These are phyloP conservation scores for Pollenia griseotomentosa DNA, from an alignment of 2,888 invertebrate genomes.

Conservation along the genomic window DNA sequence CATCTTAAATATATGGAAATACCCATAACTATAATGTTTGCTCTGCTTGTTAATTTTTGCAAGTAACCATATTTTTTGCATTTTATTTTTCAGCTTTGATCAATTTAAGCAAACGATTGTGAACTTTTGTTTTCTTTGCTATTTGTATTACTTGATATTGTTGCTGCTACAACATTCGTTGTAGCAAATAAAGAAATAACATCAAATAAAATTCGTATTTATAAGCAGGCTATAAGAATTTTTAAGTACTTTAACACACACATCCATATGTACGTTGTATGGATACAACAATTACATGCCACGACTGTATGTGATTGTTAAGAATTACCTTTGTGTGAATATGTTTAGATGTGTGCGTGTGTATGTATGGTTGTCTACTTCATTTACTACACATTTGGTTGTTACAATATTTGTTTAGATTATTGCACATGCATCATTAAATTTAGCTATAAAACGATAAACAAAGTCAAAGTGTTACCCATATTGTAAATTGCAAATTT, in stretches of 20 bases:
- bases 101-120: conserved; percentile 14
- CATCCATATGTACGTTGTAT: not conserved
- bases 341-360: not conserved
- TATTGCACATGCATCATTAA: conserved; percentile 72
- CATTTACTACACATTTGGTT: conserved; percentile 53
- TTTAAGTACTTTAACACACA: not conserved
- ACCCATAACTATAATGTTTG: too few species aligned
- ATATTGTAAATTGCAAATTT: conserved; percentile 40
- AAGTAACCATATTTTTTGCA: not conserved
- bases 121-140: conserved; percentile 8
- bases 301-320: not conserved
- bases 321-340: not conserved
- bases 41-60: not conserved
- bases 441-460: conserved; percentile 69
- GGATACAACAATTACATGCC: not conserved
- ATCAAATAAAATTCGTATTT: conserved; percentile 6
- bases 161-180: not conserved
- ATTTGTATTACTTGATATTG: not conserved
- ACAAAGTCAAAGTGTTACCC: conserved; percentile 61
- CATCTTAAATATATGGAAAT: too few species aligned
- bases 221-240: conserved; percentile 8
- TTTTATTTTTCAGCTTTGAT: conserved; percentile 16
- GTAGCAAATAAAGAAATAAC: not conserved
- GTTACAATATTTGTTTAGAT: conserved; percentile 63
- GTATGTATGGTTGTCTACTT: not conserved